These are phyloP conservation scores for Streptopelia turtur DNA, from an alignment of 2,797 vertebrate species.

Conservation along the genomic window DNA sequence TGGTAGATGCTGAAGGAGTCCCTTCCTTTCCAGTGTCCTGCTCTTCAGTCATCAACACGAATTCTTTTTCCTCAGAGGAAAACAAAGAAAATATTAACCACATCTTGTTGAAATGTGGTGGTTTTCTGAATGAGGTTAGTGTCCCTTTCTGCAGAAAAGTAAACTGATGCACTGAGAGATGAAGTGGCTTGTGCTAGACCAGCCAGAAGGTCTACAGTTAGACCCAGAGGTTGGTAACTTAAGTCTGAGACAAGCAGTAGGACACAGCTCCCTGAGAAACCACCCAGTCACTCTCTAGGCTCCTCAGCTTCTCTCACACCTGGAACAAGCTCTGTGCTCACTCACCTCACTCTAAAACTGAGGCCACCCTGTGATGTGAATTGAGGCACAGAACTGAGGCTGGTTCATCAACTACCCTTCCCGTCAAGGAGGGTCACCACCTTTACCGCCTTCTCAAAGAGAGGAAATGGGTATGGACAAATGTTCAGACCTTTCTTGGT, in stretches of 20 bases:
- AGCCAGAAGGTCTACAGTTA: neutral
- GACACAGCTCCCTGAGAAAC: neutral
- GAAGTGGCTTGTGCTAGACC: neutral
- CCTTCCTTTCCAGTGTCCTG: neutral
- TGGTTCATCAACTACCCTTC: neutral
- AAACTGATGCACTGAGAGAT: neutral
- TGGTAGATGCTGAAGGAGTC: neutral
- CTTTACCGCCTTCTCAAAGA: neutral
- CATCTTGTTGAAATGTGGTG: neutral
- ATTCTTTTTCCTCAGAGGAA: neutral
- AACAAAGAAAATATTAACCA: neutral
- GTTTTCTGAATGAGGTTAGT: neutral
- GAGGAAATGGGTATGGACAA: neutral
- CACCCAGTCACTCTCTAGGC: neutral
- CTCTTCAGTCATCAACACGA: neutral
- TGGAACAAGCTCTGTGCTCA: accelerated
- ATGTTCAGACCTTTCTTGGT: neutral
- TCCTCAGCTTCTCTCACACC: neutral
- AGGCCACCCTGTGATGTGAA: neutral
- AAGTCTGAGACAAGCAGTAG: neutral
- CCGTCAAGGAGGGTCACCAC: accelerated
- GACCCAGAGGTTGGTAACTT: neutral
- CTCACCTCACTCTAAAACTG: neutral
- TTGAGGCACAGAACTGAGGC: neutral
- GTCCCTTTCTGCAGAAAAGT: neutral